Conservation (phyloP, 2,888 invertebrate species). For the Gymnosoma rotundatum region DNA sequence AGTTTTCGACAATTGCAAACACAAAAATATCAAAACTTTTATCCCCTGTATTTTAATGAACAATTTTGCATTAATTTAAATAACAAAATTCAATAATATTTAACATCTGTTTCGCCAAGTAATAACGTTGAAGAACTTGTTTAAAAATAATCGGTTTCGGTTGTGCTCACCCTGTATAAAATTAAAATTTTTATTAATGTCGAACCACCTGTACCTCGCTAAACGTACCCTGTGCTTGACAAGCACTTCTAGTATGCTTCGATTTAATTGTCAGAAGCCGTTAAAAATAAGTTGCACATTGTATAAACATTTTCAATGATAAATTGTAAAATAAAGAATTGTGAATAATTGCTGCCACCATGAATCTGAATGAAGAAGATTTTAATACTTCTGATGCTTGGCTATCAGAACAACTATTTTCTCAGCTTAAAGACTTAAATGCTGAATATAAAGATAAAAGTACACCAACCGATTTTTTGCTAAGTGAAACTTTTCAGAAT, state of each 20-base stretch:
- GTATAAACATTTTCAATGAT: background rate
- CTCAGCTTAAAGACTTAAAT: constrained; percentile 75
- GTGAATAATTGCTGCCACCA: constrained; percentile 23
- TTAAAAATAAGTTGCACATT: constrained; percentile 18
- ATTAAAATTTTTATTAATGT: no score
- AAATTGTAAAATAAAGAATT: background rate
- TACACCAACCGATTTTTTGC: constrained; percentile 39
- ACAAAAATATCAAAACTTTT: no score
- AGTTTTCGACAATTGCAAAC: no score
- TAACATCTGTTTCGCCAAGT: no score
- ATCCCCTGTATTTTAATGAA: no score
- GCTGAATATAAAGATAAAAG: constrained; percentile 68
- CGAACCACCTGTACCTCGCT: background rate
- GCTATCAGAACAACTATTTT: constrained; percentile 75
- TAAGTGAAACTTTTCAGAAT: constrained; percentile 45
- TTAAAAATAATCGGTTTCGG: no score
- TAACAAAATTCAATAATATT: no score
- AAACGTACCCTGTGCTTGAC: background rate
- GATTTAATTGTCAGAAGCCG: constrained; percentile 37
- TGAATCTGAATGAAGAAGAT: constrained; percentile 73
- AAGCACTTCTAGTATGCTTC: background rate
- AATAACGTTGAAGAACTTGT: no score
- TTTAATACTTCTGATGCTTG: constrained; percentile 74
- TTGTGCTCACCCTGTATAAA: no score
- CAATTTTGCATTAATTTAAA: no score